A percentile compares a stretch with the other conserved stretches of the same genome.
These are phyloP conservation scores for Laupala kohalensis DNA, from an alignment of 1,140 invertebrate genomes.

Conservation along the genomic window DNA sequence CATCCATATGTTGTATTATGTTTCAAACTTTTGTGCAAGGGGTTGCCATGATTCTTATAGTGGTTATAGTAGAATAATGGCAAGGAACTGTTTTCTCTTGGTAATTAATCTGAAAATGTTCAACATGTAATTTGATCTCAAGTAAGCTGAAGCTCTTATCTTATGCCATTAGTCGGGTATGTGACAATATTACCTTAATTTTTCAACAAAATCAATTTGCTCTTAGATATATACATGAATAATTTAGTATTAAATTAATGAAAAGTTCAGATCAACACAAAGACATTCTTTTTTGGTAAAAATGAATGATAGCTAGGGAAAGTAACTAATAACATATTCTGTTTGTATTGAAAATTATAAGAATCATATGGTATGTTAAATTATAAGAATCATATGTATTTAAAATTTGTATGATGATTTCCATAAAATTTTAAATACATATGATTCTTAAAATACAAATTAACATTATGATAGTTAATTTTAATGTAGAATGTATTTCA, in stretches of 20 bases:
- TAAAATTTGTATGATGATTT: not conserved
- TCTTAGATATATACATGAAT: not conserved
- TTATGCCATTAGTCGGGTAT: no score
- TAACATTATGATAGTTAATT: not conserved
- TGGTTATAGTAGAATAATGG: no score
- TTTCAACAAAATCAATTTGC: not conserved
- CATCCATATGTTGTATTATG: no score
- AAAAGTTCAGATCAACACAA: not conserved
- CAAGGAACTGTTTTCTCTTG: no score
- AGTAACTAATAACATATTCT: no score
- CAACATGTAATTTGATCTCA: no score
- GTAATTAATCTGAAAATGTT: no score
- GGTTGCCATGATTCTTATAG: no score
- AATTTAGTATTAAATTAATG: not conserved
- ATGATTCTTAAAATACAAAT: not conserved
- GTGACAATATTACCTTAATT: not conserved
- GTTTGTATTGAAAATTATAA: not conserved
- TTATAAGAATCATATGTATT: not conserved
- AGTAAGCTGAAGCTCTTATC: no score
- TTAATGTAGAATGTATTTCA: not conserved
- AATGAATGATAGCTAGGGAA: no score
- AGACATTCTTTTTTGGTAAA: not conserved
- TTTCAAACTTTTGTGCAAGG: no score
- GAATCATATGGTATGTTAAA: not conserved
- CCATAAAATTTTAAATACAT: no score